Base-by-base conservation (phyloP, 2,888 invertebrate species). In the Plagodis dolabraria region DNA sequence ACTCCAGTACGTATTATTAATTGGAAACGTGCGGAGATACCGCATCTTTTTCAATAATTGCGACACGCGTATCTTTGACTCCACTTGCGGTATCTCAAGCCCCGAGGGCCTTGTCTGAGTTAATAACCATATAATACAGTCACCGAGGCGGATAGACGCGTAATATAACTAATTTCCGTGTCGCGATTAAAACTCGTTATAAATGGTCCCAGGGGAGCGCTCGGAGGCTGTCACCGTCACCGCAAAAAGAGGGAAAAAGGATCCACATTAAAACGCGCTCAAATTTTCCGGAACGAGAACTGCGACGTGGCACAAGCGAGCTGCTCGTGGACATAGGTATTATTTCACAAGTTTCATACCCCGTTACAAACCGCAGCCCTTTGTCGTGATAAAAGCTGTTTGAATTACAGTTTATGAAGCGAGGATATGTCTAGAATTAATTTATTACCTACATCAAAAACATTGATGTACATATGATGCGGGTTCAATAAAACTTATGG, bases 181-280 rank as follows among this genome's bases (percentile, higher is more conserved):
- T 80, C 79, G 73, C 80, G 81, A 85, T 87, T 86, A 85, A 84
- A 86, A 82, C 79, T 83, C 82, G 80, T 86, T 83, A 84, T 81
- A 86, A 87, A 86, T 81, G 79, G 78, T 77, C 73, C 72, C 75
- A 54, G 38, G 77, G 74, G 81, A 78, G 71, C 75, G 69, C 80
- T 69, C 75, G 63, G 75, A 69, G 76, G 75, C 75, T 80, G 85
- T 80, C 84, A 81, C 76, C 80, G 79, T 82, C 80, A 82, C 83
- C 82, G 79, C 82, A 85, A 85, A 85, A 83, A 83, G 74, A 76
- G 75, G 73, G 78, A 81, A 61, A 82, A 77, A 70, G 74, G 73
- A 78, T 75, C 60, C 69, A 65, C 75, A 82, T 81, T 83, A 80
- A 83, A 82, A 79, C 71, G 71, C 67, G 74, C 75, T 75, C 75